Conservation (phyloP, 1,140 invertebrate species). For the Brachionus sp. region DNA sequence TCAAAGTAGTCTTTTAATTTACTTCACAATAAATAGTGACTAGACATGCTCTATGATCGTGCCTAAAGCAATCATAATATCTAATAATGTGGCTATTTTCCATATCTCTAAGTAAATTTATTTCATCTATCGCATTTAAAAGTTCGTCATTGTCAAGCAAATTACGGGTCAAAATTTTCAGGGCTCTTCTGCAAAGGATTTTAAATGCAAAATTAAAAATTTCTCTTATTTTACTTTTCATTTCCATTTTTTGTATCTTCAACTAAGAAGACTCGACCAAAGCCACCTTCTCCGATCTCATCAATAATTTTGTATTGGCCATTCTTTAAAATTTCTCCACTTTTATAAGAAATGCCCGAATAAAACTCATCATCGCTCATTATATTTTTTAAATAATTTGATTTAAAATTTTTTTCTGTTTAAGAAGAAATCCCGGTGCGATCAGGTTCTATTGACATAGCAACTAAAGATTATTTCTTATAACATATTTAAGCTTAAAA, state of each 20-base stretch:
- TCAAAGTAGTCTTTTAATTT: not conserved
- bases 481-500: not conserved
- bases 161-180: conserved; percentile 31
- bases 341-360: not conserved
- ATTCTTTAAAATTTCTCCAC: conserved; percentile 6
- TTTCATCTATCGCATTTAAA: conserved; percentile 9
- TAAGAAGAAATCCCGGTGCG: not conserved
- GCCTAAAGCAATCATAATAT: conserved; percentile 15
- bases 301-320: not conserved
- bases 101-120: conserved; percentile 25
- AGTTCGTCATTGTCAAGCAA: conserved; percentile 19
- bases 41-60: conserved; percentile 25
- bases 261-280: conserved; percentile 16
- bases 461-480: not conserved
- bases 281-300: conserved; percentile 21
- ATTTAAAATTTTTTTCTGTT: not conserved
- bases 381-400: not conserved
- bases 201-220: not conserved
- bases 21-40: conserved; percentile 28
- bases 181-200: not conserved
- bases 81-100: not conserved
- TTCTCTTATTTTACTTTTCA: conserved; percentile 5
- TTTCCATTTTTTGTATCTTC: not conserved
- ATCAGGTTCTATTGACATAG: conserved; percentile 12
- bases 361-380: conserved; percentile 20